Percentiles rank a stretch among this genome's conserved stretches.
Conservation (phyloP, 2,113 vertebrate species). For the Glaucidium brasilianum region DNA sequence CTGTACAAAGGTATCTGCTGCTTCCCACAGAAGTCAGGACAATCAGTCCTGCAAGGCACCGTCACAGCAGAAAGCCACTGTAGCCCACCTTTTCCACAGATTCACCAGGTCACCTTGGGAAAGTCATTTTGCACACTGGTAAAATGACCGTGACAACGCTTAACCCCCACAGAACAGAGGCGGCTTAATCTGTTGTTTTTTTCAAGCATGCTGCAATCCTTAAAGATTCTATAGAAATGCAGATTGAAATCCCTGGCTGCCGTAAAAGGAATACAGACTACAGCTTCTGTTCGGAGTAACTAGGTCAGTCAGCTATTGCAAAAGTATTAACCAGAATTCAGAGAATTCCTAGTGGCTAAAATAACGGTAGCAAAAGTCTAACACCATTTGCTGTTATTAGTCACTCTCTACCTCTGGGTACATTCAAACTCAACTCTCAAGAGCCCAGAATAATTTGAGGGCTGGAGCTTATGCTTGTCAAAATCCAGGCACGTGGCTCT, state of each 20-base stretch:
- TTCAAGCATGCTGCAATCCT: not conserved
- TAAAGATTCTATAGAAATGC: constrained; percentile 32
- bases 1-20: not conserved
- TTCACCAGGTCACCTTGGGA: not conserved
- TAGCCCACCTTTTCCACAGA: not conserved
- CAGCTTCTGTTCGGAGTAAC: constrained; percentile 3
- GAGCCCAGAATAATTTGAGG: constrained; percentile 29
- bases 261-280: not conserved
- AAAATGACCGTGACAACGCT: not conserved
- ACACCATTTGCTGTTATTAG: not conserved
- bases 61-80: not conserved
- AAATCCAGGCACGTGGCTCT: not conserved
- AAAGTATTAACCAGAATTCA: constrained; percentile 1
- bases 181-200: constrained; percentile 2
- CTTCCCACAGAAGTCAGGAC: not conserved
- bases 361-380: not conserved
- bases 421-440: not conserved
- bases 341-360: constrained; percentile 2
- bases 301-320: constrained; percentile 42
- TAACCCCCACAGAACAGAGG: not conserved
- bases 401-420: not conserved
- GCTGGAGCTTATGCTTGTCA: not conserved
- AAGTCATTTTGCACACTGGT: not conserved
- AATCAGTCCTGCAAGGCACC: not conserved
- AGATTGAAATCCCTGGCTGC: constrained; percentile 27